Base-by-base conservation (phyloP, 2,888 invertebrate genomes). In the Agrypnus murinus region DNA sequence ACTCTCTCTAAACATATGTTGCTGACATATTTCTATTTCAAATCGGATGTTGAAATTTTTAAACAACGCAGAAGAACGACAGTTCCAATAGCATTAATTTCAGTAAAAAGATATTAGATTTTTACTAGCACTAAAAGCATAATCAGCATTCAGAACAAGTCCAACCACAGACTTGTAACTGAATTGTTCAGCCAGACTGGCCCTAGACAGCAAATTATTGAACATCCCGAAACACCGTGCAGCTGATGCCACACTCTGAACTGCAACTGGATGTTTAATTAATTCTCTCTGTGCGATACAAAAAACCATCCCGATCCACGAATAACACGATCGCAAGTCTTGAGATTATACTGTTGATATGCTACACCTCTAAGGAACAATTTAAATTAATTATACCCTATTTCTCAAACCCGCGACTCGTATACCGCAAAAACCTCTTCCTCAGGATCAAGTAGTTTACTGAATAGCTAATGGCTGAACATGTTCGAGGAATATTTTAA, bases 121-220 rank as follows among this genome's bases (percentile, higher is more conserved):
- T 55, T 55, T 36, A 36, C 55, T 4, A 34, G 32, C 31, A 45
- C n/a, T 58, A 58, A 58, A 58, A 58, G 43, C 58, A 43, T 34
- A 59, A 46, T 60, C 46, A 60, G 46, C 46, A 60, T 60, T 60
- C 60, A 60, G 46, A 15, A n/a, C 60, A 46, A 46, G 60, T 46
- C 46, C 60, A 12, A 32, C 60, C 60, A 46, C 60, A 15, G 38
- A 60, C 46, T 46, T 46, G 46, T 60, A 60, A 60, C 60, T 60
- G 38, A 60, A 60, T 60, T 60, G 60, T 60, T 60, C 60, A 60
- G 31, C 32, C 60, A 60, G 46, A 46, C 45, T 34, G 46, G 46
- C 38, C 60, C 46, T 60, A 60, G 60, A 60, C 60, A 46, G 60
- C 60, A 60, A 60, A 60, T 60, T 60, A 60, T 60, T 60, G 60